Conservation (phyloP, 2,797 vertebrate species). For the Myiothlypis chrysogaster region DNA sequence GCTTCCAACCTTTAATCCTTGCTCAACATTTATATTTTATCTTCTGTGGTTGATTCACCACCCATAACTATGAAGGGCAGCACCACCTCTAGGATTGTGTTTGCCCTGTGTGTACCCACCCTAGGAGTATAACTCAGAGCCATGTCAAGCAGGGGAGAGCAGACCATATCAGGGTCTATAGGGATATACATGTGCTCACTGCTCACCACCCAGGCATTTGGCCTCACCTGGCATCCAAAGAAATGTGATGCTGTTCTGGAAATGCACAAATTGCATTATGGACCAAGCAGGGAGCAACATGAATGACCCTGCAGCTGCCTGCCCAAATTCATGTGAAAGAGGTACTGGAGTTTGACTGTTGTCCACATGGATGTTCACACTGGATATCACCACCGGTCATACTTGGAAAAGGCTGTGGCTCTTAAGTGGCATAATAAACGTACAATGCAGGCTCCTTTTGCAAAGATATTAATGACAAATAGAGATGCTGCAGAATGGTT, state of each 20-base stretch:
- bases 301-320: not conserved
- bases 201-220: not conserved
- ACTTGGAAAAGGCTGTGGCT: not conserved
- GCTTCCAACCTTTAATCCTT: not conserved
- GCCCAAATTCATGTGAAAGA: not conserved
- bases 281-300: not conserved
- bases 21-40: not conserved
- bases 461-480: not conserved
- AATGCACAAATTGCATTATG: not conserved
- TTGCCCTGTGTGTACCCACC: not conserved
- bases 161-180: accelerated
- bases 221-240: not conserved
- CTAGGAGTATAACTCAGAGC: not conserved
- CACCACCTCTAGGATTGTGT: not conserved
- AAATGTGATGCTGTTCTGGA: not conserved
- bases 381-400: not conserved
- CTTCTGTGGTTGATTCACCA: not conserved
- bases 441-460: not conserved
- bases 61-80: not conserved
- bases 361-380: not conserved
- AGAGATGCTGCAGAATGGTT: not conserved
- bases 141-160: accelerated
- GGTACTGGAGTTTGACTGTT: not conserved
- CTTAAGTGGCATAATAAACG: not conserved
- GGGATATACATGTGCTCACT: not conserved